Conservation (phyloP, 2,888 invertebrate genomes). For the Aelia acuminata region DNA sequence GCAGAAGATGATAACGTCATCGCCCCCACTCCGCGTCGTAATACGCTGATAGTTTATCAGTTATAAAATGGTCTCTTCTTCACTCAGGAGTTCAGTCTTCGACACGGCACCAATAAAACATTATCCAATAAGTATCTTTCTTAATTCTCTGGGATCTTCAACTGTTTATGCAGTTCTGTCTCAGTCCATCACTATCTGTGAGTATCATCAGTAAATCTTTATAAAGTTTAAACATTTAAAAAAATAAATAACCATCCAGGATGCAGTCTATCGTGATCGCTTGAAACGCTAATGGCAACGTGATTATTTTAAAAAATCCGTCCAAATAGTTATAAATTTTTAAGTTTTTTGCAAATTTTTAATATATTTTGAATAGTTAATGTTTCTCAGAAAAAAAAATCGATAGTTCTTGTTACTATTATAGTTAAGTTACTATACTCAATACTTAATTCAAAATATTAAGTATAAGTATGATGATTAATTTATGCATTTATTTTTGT, state of each 20-base stretch:
- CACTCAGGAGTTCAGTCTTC: neutral
- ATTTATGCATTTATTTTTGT: neutral
- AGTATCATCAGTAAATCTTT: neutral
- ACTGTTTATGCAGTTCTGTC: neutral
- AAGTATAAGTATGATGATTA: neutral
- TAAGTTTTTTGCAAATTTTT: too few species aligned
- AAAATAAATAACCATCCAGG: neutral
- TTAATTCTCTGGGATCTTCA: neutral
- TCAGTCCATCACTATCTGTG: neutral
- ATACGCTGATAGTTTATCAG: conserved; percentile 40
- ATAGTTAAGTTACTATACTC: too few species aligned
- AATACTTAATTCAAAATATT: neutral
- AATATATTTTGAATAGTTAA: too few species aligned
- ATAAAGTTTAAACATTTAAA: neutral
- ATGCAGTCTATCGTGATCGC: neutral
- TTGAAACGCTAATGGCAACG: too few species aligned
- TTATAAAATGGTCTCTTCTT: conserved; percentile 18
- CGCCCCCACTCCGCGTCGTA: neutral
- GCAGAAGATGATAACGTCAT: neutral
- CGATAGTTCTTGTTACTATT: too few species aligned
- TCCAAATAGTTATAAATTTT: too few species aligned
- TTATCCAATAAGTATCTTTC: neutral
- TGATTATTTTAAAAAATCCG: neutral
- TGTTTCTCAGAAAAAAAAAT: too few species aligned
- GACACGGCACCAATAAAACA: neutral